phyloP scores from a whole-genome alignment of 1,140 invertebrate genomes.

The Macrotrachela quadricornifera region DNA sequence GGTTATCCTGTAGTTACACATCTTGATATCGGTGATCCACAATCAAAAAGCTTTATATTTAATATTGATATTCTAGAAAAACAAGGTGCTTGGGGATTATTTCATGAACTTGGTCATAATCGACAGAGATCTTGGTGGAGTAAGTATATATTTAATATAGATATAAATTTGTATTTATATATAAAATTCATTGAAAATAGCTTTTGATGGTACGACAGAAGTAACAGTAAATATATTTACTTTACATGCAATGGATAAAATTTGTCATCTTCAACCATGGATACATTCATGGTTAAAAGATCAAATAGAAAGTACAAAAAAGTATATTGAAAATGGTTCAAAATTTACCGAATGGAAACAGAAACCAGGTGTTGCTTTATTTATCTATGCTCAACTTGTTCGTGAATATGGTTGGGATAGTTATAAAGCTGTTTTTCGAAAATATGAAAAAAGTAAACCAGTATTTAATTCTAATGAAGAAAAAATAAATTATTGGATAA shows the following conservation, averaged over 20 bases:
- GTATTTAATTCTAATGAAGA: constrained; percentile 2
- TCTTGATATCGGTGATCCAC: constrained; percentile 12
- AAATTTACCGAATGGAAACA: constrained; percentile 6
- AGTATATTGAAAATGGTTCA: constrained; percentile 5
- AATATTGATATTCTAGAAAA: constrained; percentile 2
- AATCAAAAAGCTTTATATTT: constrained; percentile 8
- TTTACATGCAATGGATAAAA: constrained; percentile 13
- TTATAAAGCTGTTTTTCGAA: constrained; percentile 10
- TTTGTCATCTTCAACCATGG: constrained; percentile 10
- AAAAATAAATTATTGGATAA: constrained; percentile 11
- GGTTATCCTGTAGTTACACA: constrained; percentile 15
- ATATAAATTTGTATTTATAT: no score
- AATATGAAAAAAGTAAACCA: background rate
- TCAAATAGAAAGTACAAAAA: background rate
- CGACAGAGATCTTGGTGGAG: background rate
- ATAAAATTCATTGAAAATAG: no score
- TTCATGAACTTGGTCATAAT: constrained; percentile 12
- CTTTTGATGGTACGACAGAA: constrained; percentile 12
- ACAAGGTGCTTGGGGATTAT: constrained; percentile 13
- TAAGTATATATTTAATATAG: no score
- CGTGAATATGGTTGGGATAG: constrained; percentile 10
- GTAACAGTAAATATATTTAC: constrained; percentile 16
- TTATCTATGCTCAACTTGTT: constrained; percentile 10
- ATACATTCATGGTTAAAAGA: constrained; percentile 11
- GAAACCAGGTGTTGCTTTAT: constrained; percentile 9